Evolutionary conservation across 2,888 invertebrate species (phyloP), one percentile per base, ranked within the genome.

Genomic region (Dermolepida albohirtum): DNA sequence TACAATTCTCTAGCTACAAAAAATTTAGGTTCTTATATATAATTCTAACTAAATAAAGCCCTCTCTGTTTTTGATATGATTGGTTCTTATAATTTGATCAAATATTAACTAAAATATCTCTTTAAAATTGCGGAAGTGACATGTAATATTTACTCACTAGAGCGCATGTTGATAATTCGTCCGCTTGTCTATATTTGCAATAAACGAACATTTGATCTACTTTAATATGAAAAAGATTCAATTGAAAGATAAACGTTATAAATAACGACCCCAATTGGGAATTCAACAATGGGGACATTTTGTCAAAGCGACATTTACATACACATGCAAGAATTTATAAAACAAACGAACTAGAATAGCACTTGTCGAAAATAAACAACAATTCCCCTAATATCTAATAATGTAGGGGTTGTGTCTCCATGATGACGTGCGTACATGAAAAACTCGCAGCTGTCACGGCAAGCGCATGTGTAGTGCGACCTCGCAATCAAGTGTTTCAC

Each of bases 351-450:
- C 29, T 39, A 67, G 67, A 70, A 64, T 67, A 51, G 70, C 70
- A 70, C 70, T 70, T 70, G 70, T 70, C 64, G 67, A 67, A 67
- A 72, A 63, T 68, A 66, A 70, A 69, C 69, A 68, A 14, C 16
- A 67, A 40, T 65, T 62, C 69, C 70, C 70, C 67, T 72, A 69
- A 72, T 72, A 50, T 55, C 49, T 66, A 68, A 64, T 70, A 66
- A 67, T 52, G 64, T 47, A 49, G 62, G 62, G 62, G 34, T 49
- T 50, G 62, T 27, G 34, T 34, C 34, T 34, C 34, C 34, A 34
- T 39, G 34, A 8, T 52, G 51, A 52, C 51, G 51, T 34, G 51
- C 51, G 12, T 14, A 14, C 51, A 14, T 52, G 51, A 54, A 54
- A 40, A 40, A 54, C 54, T 54, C 17, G 54, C 54, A 54, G 54